Evolutionary conservation across 2,888 invertebrate genomes (phyloP), one percentile per base, ranked within the genome.

Genomic region (Didymodactylos carnosus): DNA sequence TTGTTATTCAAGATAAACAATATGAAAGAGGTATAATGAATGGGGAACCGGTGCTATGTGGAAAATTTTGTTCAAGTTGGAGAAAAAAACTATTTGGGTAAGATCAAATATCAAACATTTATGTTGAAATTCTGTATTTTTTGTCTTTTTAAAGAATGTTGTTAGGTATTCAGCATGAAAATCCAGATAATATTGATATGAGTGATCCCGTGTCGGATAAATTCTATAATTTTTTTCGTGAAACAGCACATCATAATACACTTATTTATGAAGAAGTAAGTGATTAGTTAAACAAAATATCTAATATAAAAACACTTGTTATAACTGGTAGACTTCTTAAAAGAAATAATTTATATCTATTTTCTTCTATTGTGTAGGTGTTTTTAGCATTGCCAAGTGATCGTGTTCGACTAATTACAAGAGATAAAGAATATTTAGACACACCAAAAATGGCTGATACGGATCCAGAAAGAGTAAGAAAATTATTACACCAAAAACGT

Each of bases 191-290:
- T 11, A 77, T 83, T 23, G 88, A 89, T 79, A 84, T 94, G 0
- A 87, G 87, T 62, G 95, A 97, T 84, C 91, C 92, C 0, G 87
- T 90, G 73, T 86, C 86, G 75, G 88, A 90, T 76, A 83, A 87
- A n/a, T 97, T 98, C 85, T 97, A 91, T 83, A 88, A 87, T 77
- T 88, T 89, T 76, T 97, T 95, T 94, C 86, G 89, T 77, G 86
- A 87, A 70, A 89, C 88, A 8, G 92, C 95, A 0, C 86, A 85
- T 69, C 84, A 85, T 41, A 98, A 98, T 81, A 93, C 94, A 0
- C 88, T 89, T 77, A 88, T 93, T 70, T 97, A 89, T 83, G 94
- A 95, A 80, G 88, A 91, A 86, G 88, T 88, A 75, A 72, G 76
- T 25, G 35, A 23, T 41, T 29, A 29, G 25, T 25, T 19, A 19